Conservation (phyloP, 2,888 invertebrate genomes). For the Yponomeuta sedellus region DNA sequence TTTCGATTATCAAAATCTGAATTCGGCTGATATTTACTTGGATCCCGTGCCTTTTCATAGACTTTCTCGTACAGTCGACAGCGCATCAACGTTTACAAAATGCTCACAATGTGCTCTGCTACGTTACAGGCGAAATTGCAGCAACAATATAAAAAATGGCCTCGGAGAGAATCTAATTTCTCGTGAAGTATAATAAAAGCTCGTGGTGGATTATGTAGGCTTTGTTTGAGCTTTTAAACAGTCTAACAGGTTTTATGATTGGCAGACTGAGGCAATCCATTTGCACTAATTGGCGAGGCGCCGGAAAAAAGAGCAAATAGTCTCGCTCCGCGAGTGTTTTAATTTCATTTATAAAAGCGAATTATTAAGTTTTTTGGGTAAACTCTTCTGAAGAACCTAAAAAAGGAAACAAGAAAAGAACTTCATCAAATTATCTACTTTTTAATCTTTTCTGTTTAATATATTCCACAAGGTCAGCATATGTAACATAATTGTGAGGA, state of each 20-base stretch:
- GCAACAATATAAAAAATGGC: no score
- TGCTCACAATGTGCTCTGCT: no score
- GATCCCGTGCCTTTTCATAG: neutral
- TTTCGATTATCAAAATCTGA: neutral
- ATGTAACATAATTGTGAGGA: no score
- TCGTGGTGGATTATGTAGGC: neutral
- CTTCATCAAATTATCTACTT: no score
- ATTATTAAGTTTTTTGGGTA: no score
- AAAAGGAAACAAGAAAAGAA: no score
- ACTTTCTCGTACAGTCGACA: neutral
- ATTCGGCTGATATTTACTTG: neutral
- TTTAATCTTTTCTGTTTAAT: neutral
- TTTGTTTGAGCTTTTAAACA: neutral
- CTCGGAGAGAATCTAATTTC: no score
- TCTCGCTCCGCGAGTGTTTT: neutral
- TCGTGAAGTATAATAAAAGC: no score
- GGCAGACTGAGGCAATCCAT: neutral
- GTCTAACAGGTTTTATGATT: neutral
- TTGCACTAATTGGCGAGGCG: neutral
- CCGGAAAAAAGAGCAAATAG: neutral
- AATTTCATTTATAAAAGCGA: neutral
- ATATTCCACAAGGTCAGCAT: neutral
- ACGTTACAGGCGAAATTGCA: no score
- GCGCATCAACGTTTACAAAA: neutral
- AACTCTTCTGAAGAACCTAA: no score